phyloP scores from a whole-genome alignment of 2,113 vertebrate genomes.

The Scomber scombrus region DNA sequence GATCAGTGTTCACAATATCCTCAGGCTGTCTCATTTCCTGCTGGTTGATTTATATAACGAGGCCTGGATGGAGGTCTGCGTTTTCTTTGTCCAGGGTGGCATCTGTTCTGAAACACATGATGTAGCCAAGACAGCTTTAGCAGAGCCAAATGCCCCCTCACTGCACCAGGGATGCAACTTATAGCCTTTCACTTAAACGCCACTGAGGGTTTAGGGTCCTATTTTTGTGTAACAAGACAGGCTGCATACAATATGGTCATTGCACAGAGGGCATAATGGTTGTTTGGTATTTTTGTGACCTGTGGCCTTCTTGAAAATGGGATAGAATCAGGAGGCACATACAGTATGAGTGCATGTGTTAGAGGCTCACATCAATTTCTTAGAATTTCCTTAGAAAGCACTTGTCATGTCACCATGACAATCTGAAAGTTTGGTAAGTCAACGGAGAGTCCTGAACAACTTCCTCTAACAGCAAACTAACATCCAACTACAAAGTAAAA shows the following conservation, averaged over 20 bases:
- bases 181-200: constrained; percentile 14
- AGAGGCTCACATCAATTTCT: constrained; percentile 6
- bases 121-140: constrained; percentile 28
- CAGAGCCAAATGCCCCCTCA: constrained; percentile 23
- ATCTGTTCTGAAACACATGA: constrained; percentile 55
- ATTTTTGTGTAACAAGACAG: constrained; percentile 8
- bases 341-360: background rate
- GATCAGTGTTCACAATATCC: constrained; percentile 63
- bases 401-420: background rate
- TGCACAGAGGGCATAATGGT: background rate
- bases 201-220: background rate
- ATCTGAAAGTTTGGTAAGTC: background rate
- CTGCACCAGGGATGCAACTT: constrained; percentile 1
- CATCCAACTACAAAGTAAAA: no score
- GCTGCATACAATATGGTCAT: background rate
- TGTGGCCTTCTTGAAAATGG: constrained; percentile 25
- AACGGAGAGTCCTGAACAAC: constrained; percentile 2
- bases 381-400: constrained; percentile 20
- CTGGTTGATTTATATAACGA: constrained; percentile 64
- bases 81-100: constrained; percentile 57
- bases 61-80: constrained; percentile 62
- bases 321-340: constrained; percentile 13
- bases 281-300: constrained; percentile 24
- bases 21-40: constrained; percentile 72
- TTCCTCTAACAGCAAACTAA: constrained; percentile 5